Evolutionary conservation across 2,888 invertebrate genomes (phyloP).

Genomic region (Chrysotoxum bicinctum): DNA sequence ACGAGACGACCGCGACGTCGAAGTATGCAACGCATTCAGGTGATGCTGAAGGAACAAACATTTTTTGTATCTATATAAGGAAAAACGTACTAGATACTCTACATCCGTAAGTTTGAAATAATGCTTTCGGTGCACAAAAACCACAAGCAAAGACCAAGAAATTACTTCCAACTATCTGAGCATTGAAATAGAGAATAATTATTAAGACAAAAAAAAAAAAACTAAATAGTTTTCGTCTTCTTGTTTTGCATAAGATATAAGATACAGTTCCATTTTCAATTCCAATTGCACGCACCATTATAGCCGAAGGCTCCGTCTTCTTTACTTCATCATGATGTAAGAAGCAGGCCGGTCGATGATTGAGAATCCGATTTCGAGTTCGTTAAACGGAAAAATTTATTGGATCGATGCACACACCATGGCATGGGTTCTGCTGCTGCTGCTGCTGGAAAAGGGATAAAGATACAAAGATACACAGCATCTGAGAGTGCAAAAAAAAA

Average conservation of each 20-base stretch:
- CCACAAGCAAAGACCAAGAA: slow-evolving; percentile 35
- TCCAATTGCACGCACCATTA: slow-evolving; percentile 61
- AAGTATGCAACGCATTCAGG: slow-evolving; percentile 21
- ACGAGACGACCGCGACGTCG: not conserved
- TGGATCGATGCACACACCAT: slow-evolving; percentile 51
- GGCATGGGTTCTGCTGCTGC: not conserved
- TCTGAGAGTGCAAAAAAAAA: slow-evolving; percentile 8
- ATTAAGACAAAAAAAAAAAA: slow-evolving; percentile 4
- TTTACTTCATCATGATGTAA: slow-evolving; percentile 41
- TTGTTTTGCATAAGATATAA: slow-evolving; percentile 60
- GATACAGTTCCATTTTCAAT: slow-evolving; percentile 66
- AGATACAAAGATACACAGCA: slow-evolving; percentile 40
- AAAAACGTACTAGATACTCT: slow-evolving; percentile 56
- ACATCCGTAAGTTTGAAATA: slow-evolving; percentile 52
- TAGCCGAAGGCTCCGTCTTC: not conserved
- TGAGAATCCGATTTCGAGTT: slow-evolving; percentile 57
- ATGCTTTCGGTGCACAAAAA: slow-evolving; percentile 16
- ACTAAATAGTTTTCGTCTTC: slow-evolving; percentile 26
- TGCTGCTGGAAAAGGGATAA: slow-evolving; percentile 31
- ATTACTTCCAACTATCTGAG: slow-evolving; percentile 34
- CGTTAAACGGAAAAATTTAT: slow-evolving; percentile 67
- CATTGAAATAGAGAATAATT: slow-evolving; percentile 34
- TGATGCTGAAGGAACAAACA: slow-evolving; percentile 29
- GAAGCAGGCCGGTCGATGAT: slow-evolving; percentile 36
- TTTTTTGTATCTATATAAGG: slow-evolving; percentile 42